Conservation (phyloP, 2,113 vertebrate genomes). For the Buteo buteo region DNA sequence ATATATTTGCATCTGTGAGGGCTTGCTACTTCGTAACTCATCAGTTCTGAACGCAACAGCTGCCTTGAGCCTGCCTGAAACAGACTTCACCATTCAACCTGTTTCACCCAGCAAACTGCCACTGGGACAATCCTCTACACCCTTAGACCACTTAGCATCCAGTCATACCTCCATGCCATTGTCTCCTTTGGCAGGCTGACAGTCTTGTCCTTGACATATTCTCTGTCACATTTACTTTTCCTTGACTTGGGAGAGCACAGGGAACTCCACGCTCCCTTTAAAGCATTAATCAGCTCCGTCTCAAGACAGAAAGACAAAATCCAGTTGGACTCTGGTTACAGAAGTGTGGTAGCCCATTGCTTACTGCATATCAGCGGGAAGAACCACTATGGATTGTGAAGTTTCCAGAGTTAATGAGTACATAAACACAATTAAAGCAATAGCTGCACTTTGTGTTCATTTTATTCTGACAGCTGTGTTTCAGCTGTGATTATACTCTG, state of each 20-base stretch:
- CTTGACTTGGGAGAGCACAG: background rate
- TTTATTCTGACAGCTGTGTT: slow-evolving; percentile 24
- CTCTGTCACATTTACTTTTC: background rate
- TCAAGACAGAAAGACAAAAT: background rate
- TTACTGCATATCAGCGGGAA: accelerated
- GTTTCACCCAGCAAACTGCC: background rate
- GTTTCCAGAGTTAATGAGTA: background rate
- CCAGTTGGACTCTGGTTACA: background rate
- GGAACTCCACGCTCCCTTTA: accelerated
- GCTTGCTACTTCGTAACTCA: background rate
- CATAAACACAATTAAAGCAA: background rate
- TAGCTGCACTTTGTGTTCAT: background rate
- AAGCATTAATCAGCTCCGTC: background rate
- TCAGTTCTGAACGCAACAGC: background rate
- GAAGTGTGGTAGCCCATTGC: background rate
- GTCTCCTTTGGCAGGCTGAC: background rate
- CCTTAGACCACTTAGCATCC: background rate
- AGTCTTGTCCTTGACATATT: background rate
- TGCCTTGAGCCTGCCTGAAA: background rate
- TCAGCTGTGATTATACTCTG: background rate
- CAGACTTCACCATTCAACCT: background rate
- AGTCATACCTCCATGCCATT: background rate
- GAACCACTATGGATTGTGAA: background rate
- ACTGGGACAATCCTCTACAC: background rate
- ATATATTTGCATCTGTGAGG: too few relatives aligned